These are phyloP conservation scores for Heloderma charlesbogerti DNA, from an alignment of 2,113 vertebrate genomes.

Conservation along the genomic window DNA sequence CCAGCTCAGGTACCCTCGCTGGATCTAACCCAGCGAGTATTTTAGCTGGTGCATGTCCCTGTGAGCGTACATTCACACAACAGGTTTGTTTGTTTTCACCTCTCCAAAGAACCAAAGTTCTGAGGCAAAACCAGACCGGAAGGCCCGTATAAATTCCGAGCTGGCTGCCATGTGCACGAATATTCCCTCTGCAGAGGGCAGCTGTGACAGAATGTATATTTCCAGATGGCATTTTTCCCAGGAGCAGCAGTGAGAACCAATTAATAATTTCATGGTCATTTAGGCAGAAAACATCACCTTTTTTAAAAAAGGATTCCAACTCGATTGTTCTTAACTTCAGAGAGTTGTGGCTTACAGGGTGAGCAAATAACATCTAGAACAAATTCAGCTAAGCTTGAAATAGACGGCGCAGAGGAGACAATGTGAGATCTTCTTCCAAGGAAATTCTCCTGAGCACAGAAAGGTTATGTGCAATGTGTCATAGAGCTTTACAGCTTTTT, in stretches of 20 bases:
- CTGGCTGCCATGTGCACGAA: background rate
- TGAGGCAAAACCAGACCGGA: background rate
- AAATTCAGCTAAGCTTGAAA: rapidly evolving
- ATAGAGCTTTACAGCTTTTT: background rate
- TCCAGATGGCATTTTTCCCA: slow-evolving; percentile 31
- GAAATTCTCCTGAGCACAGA: background rate
- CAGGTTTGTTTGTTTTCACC: background rate
- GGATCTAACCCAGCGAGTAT: too few species aligned
- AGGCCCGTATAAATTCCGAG: background rate
- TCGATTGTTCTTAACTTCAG: background rate
- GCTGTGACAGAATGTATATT: rapidly evolving
- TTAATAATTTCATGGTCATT: slow-evolving; percentile 20
- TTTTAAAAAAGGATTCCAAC: background rate
- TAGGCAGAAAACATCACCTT: slow-evolving; percentile 16
- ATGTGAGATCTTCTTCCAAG: background rate
- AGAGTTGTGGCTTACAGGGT: background rate
- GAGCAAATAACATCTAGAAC: background rate
- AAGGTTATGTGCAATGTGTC: background rate
- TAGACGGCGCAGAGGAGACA: rapidly evolving
- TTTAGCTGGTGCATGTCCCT: too few species aligned
- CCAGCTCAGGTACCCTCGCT: too few species aligned
- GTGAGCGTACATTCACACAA: too few species aligned
- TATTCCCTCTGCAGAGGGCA: background rate
- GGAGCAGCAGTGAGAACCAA: slow-evolving; percentile 10
- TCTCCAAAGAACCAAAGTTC: slow-evolving; percentile 4